These are phyloP conservation scores for Balaeniceps rex DNA, from an alignment of 2,113 vertebrate species.

Conservation along the genomic window DNA sequence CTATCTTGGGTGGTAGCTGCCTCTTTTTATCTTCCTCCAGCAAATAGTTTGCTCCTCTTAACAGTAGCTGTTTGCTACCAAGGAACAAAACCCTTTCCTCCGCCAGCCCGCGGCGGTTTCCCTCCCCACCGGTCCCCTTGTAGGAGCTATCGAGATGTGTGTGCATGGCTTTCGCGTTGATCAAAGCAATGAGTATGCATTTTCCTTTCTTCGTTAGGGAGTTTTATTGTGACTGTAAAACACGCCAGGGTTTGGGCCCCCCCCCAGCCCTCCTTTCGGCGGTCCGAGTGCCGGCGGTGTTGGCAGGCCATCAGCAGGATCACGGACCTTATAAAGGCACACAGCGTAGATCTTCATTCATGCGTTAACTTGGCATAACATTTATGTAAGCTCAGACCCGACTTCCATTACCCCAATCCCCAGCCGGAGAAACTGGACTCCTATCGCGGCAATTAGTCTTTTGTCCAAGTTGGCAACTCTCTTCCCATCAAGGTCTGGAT, in stretches of 20 bases:
- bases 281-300: not conserved
- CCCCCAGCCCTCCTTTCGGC: not conserved
- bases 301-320: not conserved
- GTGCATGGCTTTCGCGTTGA: not conserved
- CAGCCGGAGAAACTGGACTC: not conserved
- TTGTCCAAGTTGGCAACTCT: not conserved
- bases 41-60: not conserved
- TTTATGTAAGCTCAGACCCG: not conserved
- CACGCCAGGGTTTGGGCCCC: not conserved
- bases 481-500: not conserved
- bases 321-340: not conserved
- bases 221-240: not conserved
- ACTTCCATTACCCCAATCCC: not conserved
- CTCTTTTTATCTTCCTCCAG: not conserved
- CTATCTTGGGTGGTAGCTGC: not conserved
- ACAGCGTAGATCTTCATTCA: not conserved
- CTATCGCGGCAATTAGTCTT: not conserved
- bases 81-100: not conserved
- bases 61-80: not conserved
- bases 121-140: not conserved
- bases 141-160: not conserved
- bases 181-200: not conserved
- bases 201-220: not conserved
- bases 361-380: not conserved
- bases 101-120: rapidly evolving